Evolutionary conservation across 1,140 invertebrate genomes (phyloP), one percentile per base, ranked within the genome.

Genomic region (Holotrichia oblita): DNA sequence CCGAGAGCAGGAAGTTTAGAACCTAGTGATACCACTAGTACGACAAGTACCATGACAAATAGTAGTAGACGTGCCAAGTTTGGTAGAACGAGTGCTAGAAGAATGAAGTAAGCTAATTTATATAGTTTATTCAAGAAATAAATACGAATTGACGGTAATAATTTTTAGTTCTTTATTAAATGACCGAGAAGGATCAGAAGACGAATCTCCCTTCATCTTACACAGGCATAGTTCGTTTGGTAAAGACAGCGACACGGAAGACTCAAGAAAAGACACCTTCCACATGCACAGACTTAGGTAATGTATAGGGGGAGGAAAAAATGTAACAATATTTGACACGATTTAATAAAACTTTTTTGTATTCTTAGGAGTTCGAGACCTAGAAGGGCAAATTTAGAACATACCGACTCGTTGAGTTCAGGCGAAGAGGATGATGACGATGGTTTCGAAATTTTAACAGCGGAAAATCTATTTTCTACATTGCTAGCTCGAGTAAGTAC

Each of bases 401-500:
- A 92, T 78, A 91, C 91, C 76, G 95, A 96, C 86, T 96, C 95
- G 77, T 90, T 96, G 48, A 95, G 94, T 82, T 96, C 95, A 10
- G 95, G 94, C 55, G 95, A 96, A 84, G 94, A 95, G 79, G 94
- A 95, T 84, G 95, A 96, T 82, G 94, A 96, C 83, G 95, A 96
- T 85, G 94, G 94, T 79, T 97, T 97, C 89, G 95, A 97, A 85
- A 91, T 96, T 78, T 89, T 97, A 61, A 97, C 96, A 2, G 95
- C 96, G 0, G 96, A 97, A 87, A 96, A 96, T 86, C 88, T 97
- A 40, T 97, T 97, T 87, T 96, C 95, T 0, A 96, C 94, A 0
- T 87, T 97, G 44, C 87, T 97, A 55, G 94, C 95, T 79, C 90
- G 95, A 85, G 95, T 97, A 86, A 82, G 80, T 20, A 73, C 4